Evolutionary conservation across 2,888 invertebrate species (phyloP).

Genomic region (Aspidapion aeneum): DNA sequence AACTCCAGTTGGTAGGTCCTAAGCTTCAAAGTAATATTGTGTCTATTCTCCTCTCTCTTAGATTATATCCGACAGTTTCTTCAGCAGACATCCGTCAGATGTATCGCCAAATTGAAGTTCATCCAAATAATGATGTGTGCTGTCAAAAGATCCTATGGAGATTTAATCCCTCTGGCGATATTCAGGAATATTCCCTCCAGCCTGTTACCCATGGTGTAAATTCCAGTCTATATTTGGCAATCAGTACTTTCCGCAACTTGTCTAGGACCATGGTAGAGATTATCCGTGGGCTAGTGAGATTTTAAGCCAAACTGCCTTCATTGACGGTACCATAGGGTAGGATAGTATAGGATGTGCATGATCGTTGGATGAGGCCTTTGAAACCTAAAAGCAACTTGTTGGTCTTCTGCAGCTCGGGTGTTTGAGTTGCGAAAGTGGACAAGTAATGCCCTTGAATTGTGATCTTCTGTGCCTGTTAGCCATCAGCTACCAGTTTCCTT

Average conservation of each 20-base stretch:
- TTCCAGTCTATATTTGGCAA: neutral
- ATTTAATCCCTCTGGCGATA: neutral
- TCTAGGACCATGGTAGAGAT: neutral
- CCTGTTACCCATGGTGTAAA: neutral
- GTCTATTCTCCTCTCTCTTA: neutral
- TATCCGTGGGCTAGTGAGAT: neutral
- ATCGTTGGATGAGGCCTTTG: neutral
- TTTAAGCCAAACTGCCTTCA: neutral
- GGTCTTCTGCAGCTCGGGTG: neutral
- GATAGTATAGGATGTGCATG: neutral
- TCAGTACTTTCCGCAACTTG: neutral
- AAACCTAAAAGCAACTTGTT: neutral
- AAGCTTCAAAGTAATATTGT: neutral
- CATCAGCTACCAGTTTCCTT: neutral
- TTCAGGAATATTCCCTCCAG: neutral
- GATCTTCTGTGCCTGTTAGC: neutral
- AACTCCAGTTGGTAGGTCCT: conserved; percentile 2
- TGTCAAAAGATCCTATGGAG: conserved; percentile 2
- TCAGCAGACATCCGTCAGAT: neutral
- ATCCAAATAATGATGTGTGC: neutral
- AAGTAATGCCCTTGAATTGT: neutral
- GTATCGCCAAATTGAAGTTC: neutral
- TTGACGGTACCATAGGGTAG: conserved; percentile 1
- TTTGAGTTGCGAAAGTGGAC: neutral
- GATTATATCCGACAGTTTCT: neutral